Evolutionary conservation across 2,797 vertebrate species (phyloP), one percentile per base, ranked within the genome.

Genomic region (Fundulus diaphanus): DNA sequence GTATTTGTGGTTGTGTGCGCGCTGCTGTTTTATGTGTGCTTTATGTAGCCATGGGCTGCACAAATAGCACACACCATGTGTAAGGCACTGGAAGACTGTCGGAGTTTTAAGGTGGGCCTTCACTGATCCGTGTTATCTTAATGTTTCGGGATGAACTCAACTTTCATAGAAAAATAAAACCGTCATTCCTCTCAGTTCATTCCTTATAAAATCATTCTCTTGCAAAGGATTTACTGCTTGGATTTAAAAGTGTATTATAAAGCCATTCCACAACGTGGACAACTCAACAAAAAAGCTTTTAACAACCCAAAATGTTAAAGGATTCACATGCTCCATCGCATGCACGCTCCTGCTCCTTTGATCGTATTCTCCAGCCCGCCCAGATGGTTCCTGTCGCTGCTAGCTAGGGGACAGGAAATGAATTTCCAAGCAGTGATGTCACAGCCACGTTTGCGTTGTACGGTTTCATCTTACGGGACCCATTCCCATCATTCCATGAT

Each of bases 401-500:
- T 49, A 70, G 66, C 54, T 1, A 76, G 70, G 22, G 86, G 79
- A 90, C 91, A 82, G 74, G 90, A 87, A 89, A 82, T 83, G 79
- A 84, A 88, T 85, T 79, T 87, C 92, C 92, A 88, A 90, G 87
- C 87, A 76, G 85, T 93, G 91, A 94, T 91, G 90, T 93, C 91
- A 93, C 88, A 66, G 82, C 80, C 79, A 6, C 52, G 81, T 81
- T 71, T 73, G 76, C 56, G 46, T 86, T 44, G 73, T 57, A 77
- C 20, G 79, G 92, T 92, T 91, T 91, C 85, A 85, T 85, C 85
- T 94, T 91, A 92, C 93, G 86, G 78, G 85, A 80, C 87, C 86
- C 87, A 91, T 91, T 93, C 91, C 89, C 91, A 74, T 91, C 91
- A 91, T 92, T 89, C 89, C 86, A 74, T 81, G 88, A 94, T 94